These are phyloP conservation scores for Hiodon alosoides DNA, from an alignment of 2,113 vertebrate species.

Conservation along the genomic window DNA sequence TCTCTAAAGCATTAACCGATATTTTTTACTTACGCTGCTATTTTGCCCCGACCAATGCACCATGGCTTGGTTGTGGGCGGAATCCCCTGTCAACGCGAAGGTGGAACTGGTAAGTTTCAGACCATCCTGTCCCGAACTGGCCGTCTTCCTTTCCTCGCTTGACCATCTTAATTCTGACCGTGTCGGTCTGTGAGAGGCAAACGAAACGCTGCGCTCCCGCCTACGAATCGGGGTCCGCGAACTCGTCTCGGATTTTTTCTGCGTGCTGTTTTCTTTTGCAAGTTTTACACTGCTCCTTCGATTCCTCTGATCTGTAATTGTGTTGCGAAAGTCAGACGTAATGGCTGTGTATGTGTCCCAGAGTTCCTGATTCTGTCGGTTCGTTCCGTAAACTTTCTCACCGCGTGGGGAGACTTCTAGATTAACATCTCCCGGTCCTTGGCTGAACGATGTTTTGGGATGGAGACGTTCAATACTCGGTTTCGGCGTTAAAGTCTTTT, in stretches of 20 bases:
- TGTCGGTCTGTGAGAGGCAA: slow-evolving; percentile 49
- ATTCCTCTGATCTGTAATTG: not conserved
- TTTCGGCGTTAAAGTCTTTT: slow-evolving; percentile 23
- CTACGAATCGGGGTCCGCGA: not conserved
- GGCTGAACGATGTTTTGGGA: slow-evolving; percentile 5
- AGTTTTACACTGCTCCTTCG: slow-evolving; percentile 36
- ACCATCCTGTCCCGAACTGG: slow-evolving; percentile 69
- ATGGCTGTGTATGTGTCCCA: no score
- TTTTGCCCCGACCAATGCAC: slow-evolving; percentile 96
- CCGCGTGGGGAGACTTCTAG: no score
- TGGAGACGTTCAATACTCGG: slow-evolving; percentile 41
- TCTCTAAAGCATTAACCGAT: no score
- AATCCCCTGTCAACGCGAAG: slow-evolving; percentile 86
- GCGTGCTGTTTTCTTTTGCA: slow-evolving; percentile 20
- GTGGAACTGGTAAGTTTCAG: slow-evolving; percentile 80
- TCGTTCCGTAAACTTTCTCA: no score
- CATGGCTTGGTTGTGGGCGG: slow-evolving; percentile 93
- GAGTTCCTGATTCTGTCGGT: no score
- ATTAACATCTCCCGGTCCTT: no score
- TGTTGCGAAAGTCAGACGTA: no score
- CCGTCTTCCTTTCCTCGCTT: slow-evolving; percentile 59
- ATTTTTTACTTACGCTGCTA: slow-evolving; percentile 82
- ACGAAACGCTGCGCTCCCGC: slow-evolving; percentile 29
- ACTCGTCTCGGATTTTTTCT: slow-evolving; percentile 25
- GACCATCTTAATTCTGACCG: slow-evolving; percentile 57